Base-by-base conservation (phyloP, 2,888 invertebrate genomes). In the Volucella inanis region DNA sequence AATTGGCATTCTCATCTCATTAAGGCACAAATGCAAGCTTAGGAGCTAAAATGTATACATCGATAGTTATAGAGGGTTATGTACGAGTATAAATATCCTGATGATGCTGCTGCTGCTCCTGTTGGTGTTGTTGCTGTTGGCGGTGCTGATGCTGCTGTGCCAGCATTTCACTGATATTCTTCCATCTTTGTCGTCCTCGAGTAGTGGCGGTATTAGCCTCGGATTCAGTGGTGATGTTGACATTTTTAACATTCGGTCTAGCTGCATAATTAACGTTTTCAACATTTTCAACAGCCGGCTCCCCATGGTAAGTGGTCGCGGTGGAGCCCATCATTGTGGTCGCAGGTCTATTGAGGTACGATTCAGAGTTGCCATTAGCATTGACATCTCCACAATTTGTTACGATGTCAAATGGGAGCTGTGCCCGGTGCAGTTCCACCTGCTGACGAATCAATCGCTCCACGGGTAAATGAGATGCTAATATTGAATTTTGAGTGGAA, bases 391-490 rank as follows among this genome's bases (percentile, higher is more conserved):
- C 45, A 59, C 81, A 82, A 82, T 82, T 76, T 57, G 61, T 61
- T 65, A 76, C 67, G 65, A 82, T 71, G 81, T 76, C 81, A 71
- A 82, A 71, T 61, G 81, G 81, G 31, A 76, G 59, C 71, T 52
- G 57, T 54, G 81, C 65, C 75, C 71, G 70, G 52, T 76, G 70
- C 65, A 71, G 50, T 14, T 9, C 81, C 76, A 82, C 31, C 15
- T 82, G 81, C 70, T 82, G 81, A 71, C 47, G 76, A 82, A 82
- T 76, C 81, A 82, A 82, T 76, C 76, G 76, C 76, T 82, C 71
- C 41, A 57, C 54, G 57, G 81, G 70, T 59, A 82, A 76, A 82
- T 76, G 81, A 82, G 81, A 76, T 76, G 81, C 81, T 82, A 82
- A 82, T 76, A 82, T 76, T 82, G 76, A 71, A 67, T 71, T 59